Conservation (phyloP, 1,140 invertebrate genomes). For the Harpegnathos saltator region DNA sequence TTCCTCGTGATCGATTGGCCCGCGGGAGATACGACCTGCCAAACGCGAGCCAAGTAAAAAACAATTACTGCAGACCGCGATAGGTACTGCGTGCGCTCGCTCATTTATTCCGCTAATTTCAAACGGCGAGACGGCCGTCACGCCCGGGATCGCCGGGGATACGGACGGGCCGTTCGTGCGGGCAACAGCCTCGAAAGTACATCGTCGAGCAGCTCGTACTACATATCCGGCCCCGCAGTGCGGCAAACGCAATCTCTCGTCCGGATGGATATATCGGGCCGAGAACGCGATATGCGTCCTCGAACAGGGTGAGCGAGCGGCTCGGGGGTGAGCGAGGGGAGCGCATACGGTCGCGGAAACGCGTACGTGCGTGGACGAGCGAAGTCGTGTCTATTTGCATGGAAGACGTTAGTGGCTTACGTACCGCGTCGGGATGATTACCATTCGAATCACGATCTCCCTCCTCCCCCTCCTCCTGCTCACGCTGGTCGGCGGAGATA, state of each 20-base stretch:
- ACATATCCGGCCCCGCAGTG: conserved; percentile 65
- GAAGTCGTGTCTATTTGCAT: conserved; percentile 56
- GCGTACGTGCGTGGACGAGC: conserved; percentile 34
- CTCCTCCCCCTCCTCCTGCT: not conserved
- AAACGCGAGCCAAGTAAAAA: not conserved
- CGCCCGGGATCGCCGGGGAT: not conserved
- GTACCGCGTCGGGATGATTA: conserved; percentile 31
- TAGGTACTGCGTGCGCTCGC: not conserved
- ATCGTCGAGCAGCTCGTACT: conserved; percentile 43
- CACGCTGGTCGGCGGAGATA: not conserved
- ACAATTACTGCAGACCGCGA: not conserved
- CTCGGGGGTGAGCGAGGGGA: not conserved
- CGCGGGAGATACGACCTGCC: not conserved
- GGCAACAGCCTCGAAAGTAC: conserved; percentile 49
- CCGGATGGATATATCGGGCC: conserved; percentile 27
- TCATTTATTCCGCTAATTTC: conserved; percentile 62
- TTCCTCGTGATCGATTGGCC: not conserved
- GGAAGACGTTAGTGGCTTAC: conserved; percentile 52
- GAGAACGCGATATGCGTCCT: too few species aligned
- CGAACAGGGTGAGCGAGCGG: not conserved
- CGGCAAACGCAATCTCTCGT: conserved; percentile 71
- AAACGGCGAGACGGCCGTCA: conserved; percentile 39
- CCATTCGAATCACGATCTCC: conserved; percentile 44
- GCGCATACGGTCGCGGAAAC: not conserved
- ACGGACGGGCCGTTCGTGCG: conserved; percentile 38